Percentiles rank a stretch among this genome's conserved stretches.
phyloP scores from a whole-genome alignment of 2,113 vertebrate genomes.

The Corynorhinus townsendii region DNA sequence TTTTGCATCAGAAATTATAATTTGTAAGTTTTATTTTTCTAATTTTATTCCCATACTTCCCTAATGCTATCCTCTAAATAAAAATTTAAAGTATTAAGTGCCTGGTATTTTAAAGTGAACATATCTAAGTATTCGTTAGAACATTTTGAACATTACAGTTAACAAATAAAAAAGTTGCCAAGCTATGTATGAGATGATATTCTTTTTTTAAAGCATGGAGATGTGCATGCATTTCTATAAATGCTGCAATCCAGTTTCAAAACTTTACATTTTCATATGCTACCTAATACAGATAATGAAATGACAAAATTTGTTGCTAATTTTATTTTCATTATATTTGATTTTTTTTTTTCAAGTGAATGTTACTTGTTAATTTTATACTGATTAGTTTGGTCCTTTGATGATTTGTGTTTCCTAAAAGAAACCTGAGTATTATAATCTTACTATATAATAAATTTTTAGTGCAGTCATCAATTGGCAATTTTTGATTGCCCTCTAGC shows the following conservation, averaged over 20 bases:
- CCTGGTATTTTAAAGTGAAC: not conserved
- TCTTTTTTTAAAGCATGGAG: not conserved
- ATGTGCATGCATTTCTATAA: constrained; percentile 46
- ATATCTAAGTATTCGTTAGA: constrained; percentile 26
- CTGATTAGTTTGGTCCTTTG: constrained; percentile 31
- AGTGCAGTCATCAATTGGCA: constrained; percentile 31
- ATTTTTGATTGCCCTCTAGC: not conserved
- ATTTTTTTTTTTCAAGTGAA: constrained; percentile 58
- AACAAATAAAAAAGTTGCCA: constrained; percentile 17
- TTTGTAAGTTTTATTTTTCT: not conserved
- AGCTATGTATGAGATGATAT: not conserved
- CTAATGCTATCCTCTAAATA: constrained; percentile 31
- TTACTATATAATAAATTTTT: not conserved
- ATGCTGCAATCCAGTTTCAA: constrained; percentile 33
- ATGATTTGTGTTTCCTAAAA: constrained; percentile 38
- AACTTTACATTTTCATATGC: constrained; percentile 42
- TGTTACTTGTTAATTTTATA: constrained; percentile 40
- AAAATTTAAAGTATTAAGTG: not conserved
- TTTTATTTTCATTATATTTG: constrained; percentile 70
- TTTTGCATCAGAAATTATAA: not conserved
- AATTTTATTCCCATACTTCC: not conserved
- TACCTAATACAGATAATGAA: constrained; percentile 55
- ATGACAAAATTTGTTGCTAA: constrained; percentile 59
- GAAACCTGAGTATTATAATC: not conserved
- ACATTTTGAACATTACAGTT: not conserved